These are phyloP conservation scores for Philaethria dido DNA, from an alignment of 2,888 invertebrate species.

Conservation along the genomic window DNA sequence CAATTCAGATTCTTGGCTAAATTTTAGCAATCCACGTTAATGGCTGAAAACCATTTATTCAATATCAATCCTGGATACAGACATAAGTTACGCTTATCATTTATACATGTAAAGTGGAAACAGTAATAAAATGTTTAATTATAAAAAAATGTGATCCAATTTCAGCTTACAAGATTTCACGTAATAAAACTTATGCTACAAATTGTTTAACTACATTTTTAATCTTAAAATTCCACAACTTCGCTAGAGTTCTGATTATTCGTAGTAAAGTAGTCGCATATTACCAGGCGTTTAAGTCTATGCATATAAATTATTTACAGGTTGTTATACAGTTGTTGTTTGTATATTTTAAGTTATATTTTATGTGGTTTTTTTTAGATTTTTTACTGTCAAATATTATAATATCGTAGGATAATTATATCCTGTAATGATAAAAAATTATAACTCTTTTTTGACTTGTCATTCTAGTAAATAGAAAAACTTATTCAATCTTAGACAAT, in stretches of 20 bases:
- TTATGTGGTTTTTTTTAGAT: no score
- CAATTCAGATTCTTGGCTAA: not conserved
- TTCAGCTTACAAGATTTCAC: not conserved
- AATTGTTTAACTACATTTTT: not conserved
- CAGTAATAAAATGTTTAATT: not conserved
- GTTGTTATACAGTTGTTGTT: no score
- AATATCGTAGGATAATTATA: no score
- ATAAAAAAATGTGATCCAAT: not conserved
- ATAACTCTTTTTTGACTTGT: no score
- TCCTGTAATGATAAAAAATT: no score
- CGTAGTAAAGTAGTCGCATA: not conserved
- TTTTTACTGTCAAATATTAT: no score
- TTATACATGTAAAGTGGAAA: not conserved
- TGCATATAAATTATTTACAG: not conserved
- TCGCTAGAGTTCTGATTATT: not conserved
- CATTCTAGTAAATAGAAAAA: no score
- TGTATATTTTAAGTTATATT: no score
- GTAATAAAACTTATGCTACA: not conserved
- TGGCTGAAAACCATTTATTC: not conserved
- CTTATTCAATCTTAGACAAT: no score
- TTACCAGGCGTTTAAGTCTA: no score
- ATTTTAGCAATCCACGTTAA: not conserved
- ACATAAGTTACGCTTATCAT: no score
- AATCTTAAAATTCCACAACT: not conserved
- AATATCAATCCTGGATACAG: no score